Evolutionary conservation across 92 coral and sea anemone species (phyloP).

Genomic region (Phenganax subtilis): DNA sequence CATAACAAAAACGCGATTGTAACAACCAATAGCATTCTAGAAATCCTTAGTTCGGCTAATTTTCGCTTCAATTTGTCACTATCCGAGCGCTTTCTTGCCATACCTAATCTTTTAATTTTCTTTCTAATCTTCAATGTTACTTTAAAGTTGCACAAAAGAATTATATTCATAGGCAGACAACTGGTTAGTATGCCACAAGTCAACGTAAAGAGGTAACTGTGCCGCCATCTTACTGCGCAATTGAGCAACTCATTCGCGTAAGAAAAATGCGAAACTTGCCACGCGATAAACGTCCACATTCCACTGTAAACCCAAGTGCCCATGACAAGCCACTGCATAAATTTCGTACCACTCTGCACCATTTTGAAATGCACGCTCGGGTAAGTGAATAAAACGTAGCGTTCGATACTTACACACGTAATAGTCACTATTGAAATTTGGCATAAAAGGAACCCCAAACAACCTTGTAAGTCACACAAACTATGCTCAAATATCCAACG

Average conservation of each 20-base stretch:
- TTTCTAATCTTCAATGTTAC: conserved; percentile 5
- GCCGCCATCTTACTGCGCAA: conserved; percentile 15
- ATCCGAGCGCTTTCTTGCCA: neutral
- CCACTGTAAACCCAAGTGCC: conserved; percentile 24
- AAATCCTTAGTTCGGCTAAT: conserved; percentile 2
- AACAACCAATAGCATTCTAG: conserved; percentile 6
- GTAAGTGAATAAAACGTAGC: conserved; percentile 19
- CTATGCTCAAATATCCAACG: conserved; percentile 10
- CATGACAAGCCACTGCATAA: neutral
- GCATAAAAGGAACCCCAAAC: conserved; percentile 24
- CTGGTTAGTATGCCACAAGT: conserved; percentile 28
- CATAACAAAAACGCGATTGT: conserved; percentile 5
- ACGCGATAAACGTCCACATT: conserved; percentile 19
- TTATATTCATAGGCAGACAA: conserved; percentile 18
- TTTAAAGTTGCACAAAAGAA: conserved; percentile 28
- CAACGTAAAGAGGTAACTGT: neutral
- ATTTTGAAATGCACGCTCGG: conserved; percentile 10
- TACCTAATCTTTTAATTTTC: neutral
- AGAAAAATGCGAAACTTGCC: conserved; percentile 22
- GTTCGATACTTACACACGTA: conserved; percentile 20
- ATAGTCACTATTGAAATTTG: conserved; percentile 17
- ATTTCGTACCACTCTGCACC: neutral
- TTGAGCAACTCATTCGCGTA: conserved; percentile 18
- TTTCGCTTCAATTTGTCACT: conserved; percentile 21
- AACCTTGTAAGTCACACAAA: conserved; percentile 18